Percentiles rank a stretch among this genome's conserved stretches.
Conservation (phyloP, 2,113 vertebrate species). For the Grammomys surdaster region DNA sequence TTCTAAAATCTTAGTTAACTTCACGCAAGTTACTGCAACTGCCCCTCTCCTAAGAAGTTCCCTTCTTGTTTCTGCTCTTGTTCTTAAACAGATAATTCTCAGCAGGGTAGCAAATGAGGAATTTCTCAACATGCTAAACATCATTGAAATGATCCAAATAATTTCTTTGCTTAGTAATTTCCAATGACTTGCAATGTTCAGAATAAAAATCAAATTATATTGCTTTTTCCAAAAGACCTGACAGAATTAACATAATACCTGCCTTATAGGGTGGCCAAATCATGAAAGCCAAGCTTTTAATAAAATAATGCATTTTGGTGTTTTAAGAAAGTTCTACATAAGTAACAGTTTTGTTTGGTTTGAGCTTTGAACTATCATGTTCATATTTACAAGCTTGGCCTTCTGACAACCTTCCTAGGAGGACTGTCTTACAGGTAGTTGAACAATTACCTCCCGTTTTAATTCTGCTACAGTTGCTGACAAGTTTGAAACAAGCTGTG, state of each 20-base stretch:
- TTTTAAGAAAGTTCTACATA: slow-evolving; percentile 43
- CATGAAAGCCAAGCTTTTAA: slow-evolving; percentile 49
- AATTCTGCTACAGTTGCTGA: slow-evolving; percentile 91
- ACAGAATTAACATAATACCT: background rate
- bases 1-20: background rate
- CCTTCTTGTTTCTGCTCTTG: background rate
- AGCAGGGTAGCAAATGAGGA: background rate
- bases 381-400: background rate
- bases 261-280: background rate
- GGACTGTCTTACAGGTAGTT: background rate
- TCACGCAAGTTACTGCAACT: background rate
- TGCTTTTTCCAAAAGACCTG: slow-evolving; percentile 26
- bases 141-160: background rate
- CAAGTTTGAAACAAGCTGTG: slow-evolving; percentile 94
- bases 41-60: background rate
- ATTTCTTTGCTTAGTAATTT: slow-evolving; percentile 11
- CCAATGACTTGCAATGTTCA: slow-evolving; percentile 14
- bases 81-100: background rate
- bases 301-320: background rate
- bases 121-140: background rate
- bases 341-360: background rate
- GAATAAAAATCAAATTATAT: slow-evolving; percentile 52
- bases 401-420: background rate
- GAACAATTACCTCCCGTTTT: slow-evolving; percentile 92
- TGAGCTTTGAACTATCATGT: background rate